Evolutionary conservation across 2,888 invertebrate genomes (phyloP).

Genomic region (Lasius platythorax): DNA sequence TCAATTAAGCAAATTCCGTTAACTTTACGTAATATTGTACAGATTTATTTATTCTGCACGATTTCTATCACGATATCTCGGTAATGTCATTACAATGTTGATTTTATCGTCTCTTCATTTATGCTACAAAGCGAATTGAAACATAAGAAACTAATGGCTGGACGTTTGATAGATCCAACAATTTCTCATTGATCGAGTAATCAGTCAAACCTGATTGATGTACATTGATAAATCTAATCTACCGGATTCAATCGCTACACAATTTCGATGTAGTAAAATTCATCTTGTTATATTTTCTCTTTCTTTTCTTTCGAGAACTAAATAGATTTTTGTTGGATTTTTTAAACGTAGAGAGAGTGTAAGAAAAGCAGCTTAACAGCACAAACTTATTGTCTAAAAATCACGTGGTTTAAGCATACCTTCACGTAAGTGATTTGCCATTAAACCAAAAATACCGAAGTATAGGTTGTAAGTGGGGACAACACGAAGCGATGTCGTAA

Average conservation of each 20-base stretch:
- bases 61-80: background rate
- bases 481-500: slow-evolving; percentile 62
- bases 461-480: slow-evolving; percentile 41
- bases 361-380: background rate
- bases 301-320: background rate
- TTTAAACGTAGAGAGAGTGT: background rate
- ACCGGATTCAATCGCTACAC: slow-evolving; percentile 29
- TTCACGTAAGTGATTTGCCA: background rate
- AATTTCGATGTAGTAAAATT: background rate
- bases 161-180: background rate
- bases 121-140: background rate
- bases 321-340: background rate
- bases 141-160: background rate
- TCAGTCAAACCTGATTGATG: slow-evolving; percentile 10
- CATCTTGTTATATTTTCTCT: slow-evolving; percentile 50
- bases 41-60: slow-evolving; percentile 1
- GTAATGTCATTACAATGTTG: background rate
- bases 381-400: background rate
- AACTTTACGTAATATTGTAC: background rate
- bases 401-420: background rate
- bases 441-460: slow-evolving; percentile 58
- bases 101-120: background rate
- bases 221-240: slow-evolving; percentile 59
- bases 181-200: background rate
- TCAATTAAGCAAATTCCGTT: slow-evolving; percentile 62